Base-by-base conservation (phyloP, 2,888 invertebrate genomes). In the Neoascia interrupta region DNA sequence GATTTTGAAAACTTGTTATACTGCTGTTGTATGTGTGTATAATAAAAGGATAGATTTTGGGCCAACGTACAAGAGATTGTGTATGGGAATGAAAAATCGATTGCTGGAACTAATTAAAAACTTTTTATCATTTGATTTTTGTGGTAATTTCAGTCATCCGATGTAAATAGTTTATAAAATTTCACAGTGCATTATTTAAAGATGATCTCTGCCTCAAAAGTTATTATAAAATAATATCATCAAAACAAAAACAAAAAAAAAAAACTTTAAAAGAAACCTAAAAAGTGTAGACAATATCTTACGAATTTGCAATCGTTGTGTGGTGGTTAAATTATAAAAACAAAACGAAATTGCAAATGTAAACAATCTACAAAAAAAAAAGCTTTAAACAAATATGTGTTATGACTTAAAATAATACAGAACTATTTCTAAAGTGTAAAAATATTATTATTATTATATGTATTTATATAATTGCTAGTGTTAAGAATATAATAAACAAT, bases 341-440 rank as follows among this genome's bases (percentile, higher is more conserved):
- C 18, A 47, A 10, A 23, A 66, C 37, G 47, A 53, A 45, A 47
- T 13, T 45, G 39, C 66, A 72, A 58, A 63, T 53, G 53, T 76
- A 76, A 76, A 70, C 60, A 76, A 76, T 76, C 60, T 60, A 64
- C 66, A 58, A 73, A 73, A 72, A 76, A 49, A 72, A 76, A 43
- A 66, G 70, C 76, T 81, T 81, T 72, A 76, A 81, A 70, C 31
- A 69, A 60, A n/a, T n/a, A 70, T 76, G 68, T 81, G 72, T 76
- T 81, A 81, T 56, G 60, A 69, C 26, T 56, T 34, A 61, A 74
- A 66, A 54, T 39, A 76, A 70, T 53, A 64, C 45, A 43, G 64
- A 70, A 70, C 53, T 31, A 74, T 53, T 76, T 81, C 58, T 58
- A 58, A 56, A 51, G 34, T 60, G 54, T 74, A 63, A 56, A 91